Conservation (phyloP, 1,140 invertebrate species). For the Drepana arcuata region DNA sequence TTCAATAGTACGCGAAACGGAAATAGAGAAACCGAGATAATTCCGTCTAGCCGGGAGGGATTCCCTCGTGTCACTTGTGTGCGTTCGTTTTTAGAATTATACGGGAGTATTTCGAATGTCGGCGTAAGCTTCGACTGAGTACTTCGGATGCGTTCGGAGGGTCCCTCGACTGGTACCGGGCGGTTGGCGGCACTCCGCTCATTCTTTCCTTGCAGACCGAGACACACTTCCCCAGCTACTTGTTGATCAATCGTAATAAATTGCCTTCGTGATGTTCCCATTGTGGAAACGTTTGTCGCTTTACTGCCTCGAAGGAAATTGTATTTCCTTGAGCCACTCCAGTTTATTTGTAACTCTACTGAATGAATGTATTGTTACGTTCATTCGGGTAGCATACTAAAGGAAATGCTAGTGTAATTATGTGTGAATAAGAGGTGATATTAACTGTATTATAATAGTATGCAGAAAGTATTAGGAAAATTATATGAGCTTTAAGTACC, state of each 20-base stretch:
- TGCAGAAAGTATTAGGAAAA: too few species aligned
- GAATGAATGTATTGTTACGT: constrained; percentile 16
- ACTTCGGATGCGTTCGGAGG: constrained; percentile 25
- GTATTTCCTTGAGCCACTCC: constrained; percentile 57
- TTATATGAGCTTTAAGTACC: too few species aligned
- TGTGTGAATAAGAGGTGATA: too few species aligned
- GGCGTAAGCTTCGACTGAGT: constrained; percentile 36
- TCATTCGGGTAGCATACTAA: too few species aligned
- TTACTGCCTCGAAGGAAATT: constrained; percentile 65
- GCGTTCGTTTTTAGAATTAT: constrained; percentile 60
- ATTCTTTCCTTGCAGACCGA: constrained; percentile 53
- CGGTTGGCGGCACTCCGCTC: constrained; percentile 28
- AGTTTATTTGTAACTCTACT: constrained; percentile 56
- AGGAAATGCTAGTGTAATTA: too few species aligned
- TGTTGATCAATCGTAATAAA: constrained; percentile 71
- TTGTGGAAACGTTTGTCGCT: constrained; percentile 68
- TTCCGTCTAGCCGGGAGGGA: constrained; percentile 68
- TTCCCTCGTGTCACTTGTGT: constrained; percentile 69
- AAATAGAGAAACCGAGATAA: constrained; percentile 66
- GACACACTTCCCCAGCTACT: constrained; percentile 56
- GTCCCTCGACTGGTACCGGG: constrained; percentile 24
- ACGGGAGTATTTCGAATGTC: constrained; percentile 47
- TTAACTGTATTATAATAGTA: too few species aligned
- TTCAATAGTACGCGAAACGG: constrained; percentile 69
- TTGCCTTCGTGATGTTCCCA: constrained; percentile 67